phyloP scores from a whole-genome alignment of 2,113 vertebrate species.

The Urocitellus parryii region DNA sequence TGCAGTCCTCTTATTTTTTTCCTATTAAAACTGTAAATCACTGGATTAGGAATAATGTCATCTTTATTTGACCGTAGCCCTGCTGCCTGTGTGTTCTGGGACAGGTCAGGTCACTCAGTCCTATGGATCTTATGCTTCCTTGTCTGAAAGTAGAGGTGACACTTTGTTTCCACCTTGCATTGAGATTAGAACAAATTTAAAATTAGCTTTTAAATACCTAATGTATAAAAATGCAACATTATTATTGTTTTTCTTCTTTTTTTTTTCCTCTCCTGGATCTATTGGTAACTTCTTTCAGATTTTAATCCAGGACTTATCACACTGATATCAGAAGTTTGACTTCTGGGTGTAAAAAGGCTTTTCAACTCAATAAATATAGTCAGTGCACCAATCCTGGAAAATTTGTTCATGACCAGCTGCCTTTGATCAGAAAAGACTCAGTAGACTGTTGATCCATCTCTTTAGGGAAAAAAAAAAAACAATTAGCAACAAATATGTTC shows the following conservation, averaged over 20 bases:
- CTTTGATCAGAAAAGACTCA: no score
- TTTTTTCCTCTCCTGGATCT: background rate
- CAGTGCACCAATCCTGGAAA: background rate
- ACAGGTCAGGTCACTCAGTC: background rate
- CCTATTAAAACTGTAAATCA: background rate
- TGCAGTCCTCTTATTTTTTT: background rate
- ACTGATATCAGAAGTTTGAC: background rate
- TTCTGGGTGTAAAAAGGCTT: background rate
- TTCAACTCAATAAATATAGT: background rate
- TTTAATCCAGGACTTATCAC: background rate
- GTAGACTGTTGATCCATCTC: background rate
- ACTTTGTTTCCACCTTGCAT: no score
- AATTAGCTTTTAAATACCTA: background rate
- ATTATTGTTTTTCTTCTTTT: background rate
- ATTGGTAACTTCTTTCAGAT: background rate
- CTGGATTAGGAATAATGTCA: background rate
- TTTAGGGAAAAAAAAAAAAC: background rate
- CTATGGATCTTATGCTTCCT: background rate
- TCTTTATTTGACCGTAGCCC: background rate
- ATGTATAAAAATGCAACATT: no score
- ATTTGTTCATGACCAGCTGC: background rate
- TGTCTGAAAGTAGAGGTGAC: background rate
- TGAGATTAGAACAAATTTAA: background rate
- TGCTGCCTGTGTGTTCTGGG: background rate
- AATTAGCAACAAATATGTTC: background rate